These are phyloP conservation scores for Nyctereutes procyonoides DNA, from an alignment of 2,113 vertebrate species.

Conservation along the genomic window DNA sequence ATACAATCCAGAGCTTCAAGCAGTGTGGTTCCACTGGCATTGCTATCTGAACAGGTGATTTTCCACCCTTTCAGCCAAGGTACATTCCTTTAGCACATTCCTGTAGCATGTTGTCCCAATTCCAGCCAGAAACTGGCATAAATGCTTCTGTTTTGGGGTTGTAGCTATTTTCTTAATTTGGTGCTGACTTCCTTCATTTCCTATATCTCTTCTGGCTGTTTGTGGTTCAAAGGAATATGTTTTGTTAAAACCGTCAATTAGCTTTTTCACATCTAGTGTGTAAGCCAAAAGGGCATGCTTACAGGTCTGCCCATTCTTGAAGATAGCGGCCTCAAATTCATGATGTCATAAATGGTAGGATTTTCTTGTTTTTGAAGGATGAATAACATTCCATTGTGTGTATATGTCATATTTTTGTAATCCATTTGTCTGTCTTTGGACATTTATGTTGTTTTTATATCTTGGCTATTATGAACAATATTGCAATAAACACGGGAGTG, in stretches of 20 bases:
- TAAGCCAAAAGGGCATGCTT: neutral
- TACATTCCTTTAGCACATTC: neutral
- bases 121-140: neutral
- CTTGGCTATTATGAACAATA: neutral
- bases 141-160: neutral
- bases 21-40: neutral
- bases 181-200: neutral
- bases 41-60: neutral
- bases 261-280: neutral
- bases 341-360: neutral
- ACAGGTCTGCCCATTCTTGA: neutral
- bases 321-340: neutral
- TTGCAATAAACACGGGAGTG: neutral
- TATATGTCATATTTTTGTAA: neutral
- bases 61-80: neutral
- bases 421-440: neutral
- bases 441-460: neutral
- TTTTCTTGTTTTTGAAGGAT: neutral
- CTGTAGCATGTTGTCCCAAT: neutral
- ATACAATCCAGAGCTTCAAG: neutral
- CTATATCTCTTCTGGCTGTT: neutral
- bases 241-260: neutral
- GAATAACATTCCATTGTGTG: neutral
- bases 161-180: neutral
- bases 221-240: neutral